A percentile compares a stretch with the other conserved stretches of the same genome.
These are phyloP conservation scores for Temnothorax ravouxi DNA, from an alignment of 2,888 invertebrate species.

Conservation along the genomic window DNA sequence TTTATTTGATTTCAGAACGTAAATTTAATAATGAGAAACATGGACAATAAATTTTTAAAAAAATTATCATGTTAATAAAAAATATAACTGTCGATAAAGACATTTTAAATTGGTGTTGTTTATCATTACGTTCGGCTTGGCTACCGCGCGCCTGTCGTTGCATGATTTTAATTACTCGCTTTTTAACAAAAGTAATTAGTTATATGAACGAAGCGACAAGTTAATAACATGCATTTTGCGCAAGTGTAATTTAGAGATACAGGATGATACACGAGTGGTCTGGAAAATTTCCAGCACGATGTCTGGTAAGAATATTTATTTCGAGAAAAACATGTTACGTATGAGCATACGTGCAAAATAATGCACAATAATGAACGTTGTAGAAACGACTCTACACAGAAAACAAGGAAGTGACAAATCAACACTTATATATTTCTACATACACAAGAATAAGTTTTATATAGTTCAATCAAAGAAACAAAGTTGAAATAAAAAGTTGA, in stretches of 20 bases:
- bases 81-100: not conserved
- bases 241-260: conserved; percentile 39
- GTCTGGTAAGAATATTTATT: conserved; percentile 9
- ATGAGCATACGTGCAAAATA: not conserved
- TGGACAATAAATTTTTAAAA: not conserved
- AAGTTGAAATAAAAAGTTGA: no score
- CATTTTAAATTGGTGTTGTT: conserved; percentile 5
- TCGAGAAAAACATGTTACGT: not conserved
- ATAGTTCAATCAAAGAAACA: no score
- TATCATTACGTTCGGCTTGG: not conserved
- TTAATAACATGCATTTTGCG: conserved; percentile 38
- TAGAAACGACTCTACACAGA: not conserved
- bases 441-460: no score
- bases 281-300: conserved; percentile 28
- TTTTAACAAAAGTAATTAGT: conserved; percentile 44
- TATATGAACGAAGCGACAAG: conserved; percentile 26
- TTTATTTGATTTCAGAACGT: conserved; percentile 6
- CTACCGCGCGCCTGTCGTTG: not conserved
- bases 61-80: not conserved
- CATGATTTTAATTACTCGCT: conserved; percentile 18
- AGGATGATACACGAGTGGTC: conserved; percentile 15
- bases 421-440: no score
- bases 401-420: no score
- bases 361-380: not conserved
- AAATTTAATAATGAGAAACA: conserved; percentile 4